Base-by-base conservation (phyloP, 2,797 vertebrate species). In the Naso thynnoides region DNA sequence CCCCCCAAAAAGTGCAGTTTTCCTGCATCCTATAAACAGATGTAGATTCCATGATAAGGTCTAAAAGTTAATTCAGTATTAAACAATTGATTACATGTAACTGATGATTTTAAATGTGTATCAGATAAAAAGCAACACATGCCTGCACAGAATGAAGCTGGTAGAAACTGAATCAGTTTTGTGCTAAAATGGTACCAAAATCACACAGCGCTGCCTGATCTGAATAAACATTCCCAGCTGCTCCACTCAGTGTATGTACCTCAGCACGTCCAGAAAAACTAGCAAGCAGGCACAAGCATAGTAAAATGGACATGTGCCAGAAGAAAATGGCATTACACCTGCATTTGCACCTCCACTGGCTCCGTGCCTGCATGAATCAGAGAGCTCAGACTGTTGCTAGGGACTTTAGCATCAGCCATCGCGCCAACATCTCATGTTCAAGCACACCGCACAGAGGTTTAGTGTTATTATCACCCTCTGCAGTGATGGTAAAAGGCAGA, bases 211-310 rank as follows among this genome's bases (percentile, higher is more conserved):
- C 72, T 69, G 81, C 76, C 78, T 86, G 78, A 88, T 88, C 79
- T 88, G 75, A 82, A 83, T 81, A 84, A 86, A 85, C 83, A 78
- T 60, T 76, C 68, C 80, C 85, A 86, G 83, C 89, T 88, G 88
- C 83, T 80, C 57, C 45, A 19, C 79, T 87, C 70, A 42, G 65
- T 9, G 0, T 13, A 26, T 8, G 0, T 41, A 45, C 61, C 60
- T 67, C 56, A 45, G 55, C 77, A 64, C 54, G 70, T 58, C 31
- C 39, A 19, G 27, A 55, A 56, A 61, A 68, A 64, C 64, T 4
- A 65, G 27, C 36, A 23, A 50, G 44, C 61, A 63, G 73, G 55
- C 70, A 49, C 53, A 55, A 24, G 78, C 60, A 52, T 61, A 38
- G 63, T 64, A 8, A 77, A 73, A 78, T 71, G 80, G 76, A 78